Evolutionary conservation across 1,140 invertebrate genomes (phyloP), one percentile per base, ranked within the genome.

Genomic region (Megalopta genalis): DNA sequence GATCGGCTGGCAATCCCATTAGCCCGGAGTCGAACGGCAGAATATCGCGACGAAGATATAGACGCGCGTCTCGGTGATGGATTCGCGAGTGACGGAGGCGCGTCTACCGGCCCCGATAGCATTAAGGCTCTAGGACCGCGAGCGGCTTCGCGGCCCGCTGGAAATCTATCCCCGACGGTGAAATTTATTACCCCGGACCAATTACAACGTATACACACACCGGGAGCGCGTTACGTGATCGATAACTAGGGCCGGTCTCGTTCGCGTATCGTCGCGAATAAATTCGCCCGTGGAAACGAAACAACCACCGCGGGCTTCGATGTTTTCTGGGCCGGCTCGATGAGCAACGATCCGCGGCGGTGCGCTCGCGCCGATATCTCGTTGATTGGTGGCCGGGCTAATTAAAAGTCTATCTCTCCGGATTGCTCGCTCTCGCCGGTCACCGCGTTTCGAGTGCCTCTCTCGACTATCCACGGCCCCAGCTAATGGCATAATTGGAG

Each of bases 401-500:
- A 85, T 85, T 85, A 85, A 84, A 84, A 84, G 42, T 80, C 32
- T 63, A 79, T 27, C 69, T 5, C 62, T 0, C 8, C 27, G 18
- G 7, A 21, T n/a, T 42, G 14, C 64, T 14, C n/a, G n/a, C n/a
- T n/a, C 37, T 81, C 81, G 21, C 6, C 54, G 10, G 10, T 14
- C 10, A 42, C 7, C 2, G 10, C 42, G 42, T 10, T 46, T 46
- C 42, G 42, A 46, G 18, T 21, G 5, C 18, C 18, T 1, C 67
- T 64, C 10, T 39, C 25, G 37, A 27, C 32, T 72, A 85, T 85
- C 67, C 12, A n/a, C n/a, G n/a, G 57, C 32, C 39, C 57, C 39
- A 52, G 23, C 46, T 85, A 86, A 85, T 74, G 83, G 78, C 77
- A 78, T 74, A 79, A 81, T 85, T 80, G n/a, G 25, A 21, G 67